These are phyloP conservation scores for Enoplosus armatus DNA, from an alignment of 2,797 vertebrate genomes.

Conservation along the genomic window DNA sequence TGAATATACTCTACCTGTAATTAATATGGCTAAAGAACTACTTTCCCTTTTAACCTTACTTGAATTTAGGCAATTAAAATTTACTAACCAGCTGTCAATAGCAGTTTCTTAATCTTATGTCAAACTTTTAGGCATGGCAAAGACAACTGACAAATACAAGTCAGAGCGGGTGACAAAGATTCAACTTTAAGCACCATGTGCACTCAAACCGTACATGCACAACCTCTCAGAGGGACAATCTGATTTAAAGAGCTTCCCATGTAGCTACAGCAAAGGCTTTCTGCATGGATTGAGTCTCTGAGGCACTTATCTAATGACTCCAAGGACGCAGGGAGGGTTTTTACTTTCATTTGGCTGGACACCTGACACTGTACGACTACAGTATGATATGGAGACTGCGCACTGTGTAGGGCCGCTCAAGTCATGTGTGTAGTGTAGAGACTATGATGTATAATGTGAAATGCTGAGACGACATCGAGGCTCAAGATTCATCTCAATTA, in stretches of 20 bases:
- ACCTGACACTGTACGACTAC: conserved; percentile 53
- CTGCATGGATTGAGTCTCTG: conserved; percentile 13
- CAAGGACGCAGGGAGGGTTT: conserved; percentile 44
- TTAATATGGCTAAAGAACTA: neutral
- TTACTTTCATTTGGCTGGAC: conserved; percentile 73
- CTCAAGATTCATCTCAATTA: conserved; percentile 51
- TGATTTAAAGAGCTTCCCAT: conserved; percentile 31
- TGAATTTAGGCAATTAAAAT: neutral
- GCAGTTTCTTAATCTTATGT: neutral
- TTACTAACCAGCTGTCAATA: neutral
- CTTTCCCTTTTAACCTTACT: neutral
- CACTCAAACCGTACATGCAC: conserved; percentile 5
- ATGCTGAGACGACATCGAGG: conserved; percentile 3
- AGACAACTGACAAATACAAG: conserved; percentile 3
- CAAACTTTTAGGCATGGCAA: neutral
- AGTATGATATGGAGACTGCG: conserved; percentile 43
- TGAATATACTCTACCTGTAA: neutral
- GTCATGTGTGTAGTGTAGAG: conserved; percentile 34
- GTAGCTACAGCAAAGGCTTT: conserved; percentile 31
- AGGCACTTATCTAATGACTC: conserved; percentile 55
- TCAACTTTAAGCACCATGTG: conserved; percentile 7
- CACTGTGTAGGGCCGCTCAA: conserved; percentile 14
- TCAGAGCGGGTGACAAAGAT: conserved; percentile 6
- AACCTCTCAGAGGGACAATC: conserved; percentile 10
- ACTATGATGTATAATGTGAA: conserved; percentile 32